Evolutionary conservation across 2,888 invertebrate genomes (phyloP), one percentile per base, ranked within the genome.

Genomic region (Epistrophe eligans): DNA sequence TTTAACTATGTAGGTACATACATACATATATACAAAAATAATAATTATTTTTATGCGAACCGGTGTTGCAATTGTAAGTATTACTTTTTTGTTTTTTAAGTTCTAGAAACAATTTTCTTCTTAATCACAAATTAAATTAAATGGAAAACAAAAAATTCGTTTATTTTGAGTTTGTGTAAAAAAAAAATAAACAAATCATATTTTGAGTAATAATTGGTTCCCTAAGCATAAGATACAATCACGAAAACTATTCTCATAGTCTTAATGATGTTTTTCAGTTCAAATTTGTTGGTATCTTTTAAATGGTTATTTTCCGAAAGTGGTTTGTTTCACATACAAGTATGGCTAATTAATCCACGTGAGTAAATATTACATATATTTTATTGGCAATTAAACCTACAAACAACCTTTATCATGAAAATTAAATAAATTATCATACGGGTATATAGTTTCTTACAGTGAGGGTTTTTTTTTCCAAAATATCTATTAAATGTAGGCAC

Each of bases 331-430:
- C 19, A 60, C 19, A 38, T 19, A 24, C 24, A 3, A 24, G 2
- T 24, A 60, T 60, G 38, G 8, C 35, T 60, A 40, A 35, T 60
- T 38, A 40, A 35, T 38, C 8, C 40, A 60, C 60, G 40, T 40
- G 19, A 38, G 6, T 19, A 60, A 38, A 38, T 35, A 32, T 58
- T 38, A 19, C 17, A 38, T 17, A 60, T 38, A 24, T 60, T 60
- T 60, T 60, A 60, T 60, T 60, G 19, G 13, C 60, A 60, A 40
- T 60, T 38, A 40, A 40, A 5, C 7, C 9, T 15, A 17, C n/a
- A 35, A 35, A 19, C 60, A 24, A 60, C 60, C 60, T 13, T 60
- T 35, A 38, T 60, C n/a, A 38, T 60, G 35, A 60, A 13, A 19
- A 60, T 32, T 19, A 13, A 60, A 60, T 60, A 40, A 11, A 17